Conservation (phyloP, 2,113 vertebrate species). For the Cyprinodon tularosa region DNA sequence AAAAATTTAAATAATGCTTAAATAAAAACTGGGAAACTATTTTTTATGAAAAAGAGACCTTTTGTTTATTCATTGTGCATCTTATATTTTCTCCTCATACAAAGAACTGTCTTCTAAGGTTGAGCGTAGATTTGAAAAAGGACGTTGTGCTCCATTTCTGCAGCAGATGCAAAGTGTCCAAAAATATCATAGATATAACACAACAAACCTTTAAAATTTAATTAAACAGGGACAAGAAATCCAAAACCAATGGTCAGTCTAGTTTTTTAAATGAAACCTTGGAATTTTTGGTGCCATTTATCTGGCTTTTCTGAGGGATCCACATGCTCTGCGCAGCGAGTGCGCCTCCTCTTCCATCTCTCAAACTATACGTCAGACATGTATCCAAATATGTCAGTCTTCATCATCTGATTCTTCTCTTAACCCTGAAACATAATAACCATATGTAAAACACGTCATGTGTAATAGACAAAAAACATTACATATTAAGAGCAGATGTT, state of each 20-base stretch:
- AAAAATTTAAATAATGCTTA: not conserved
- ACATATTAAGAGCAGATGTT: not conserved
- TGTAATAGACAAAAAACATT: not conserved
- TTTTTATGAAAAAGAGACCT: not conserved
- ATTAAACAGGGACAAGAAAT: not conserved
- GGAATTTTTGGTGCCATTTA: slow-evolving; percentile 9
- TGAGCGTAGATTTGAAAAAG: not conserved
- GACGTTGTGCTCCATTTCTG: not conserved
- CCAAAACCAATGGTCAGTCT: not conserved
- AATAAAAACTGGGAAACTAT: not conserved
- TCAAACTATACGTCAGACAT: slow-evolving; percentile 1
- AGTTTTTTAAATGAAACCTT: not conserved
- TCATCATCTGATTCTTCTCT: slow-evolving; percentile 19
- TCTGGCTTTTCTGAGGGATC: not conserved
- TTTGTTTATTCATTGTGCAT: not conserved
- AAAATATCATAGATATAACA: not conserved
- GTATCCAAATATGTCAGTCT: not conserved
- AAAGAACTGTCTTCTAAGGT: too few species aligned
- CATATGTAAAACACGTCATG: not conserved
- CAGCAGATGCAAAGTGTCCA: not conserved
- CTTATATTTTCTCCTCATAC: not conserved
- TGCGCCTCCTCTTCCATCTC: not conserved
- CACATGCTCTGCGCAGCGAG: not conserved
- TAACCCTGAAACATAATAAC: slow-evolving; percentile 4
- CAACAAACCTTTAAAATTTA: not conserved